Base-by-base conservation (phyloP, 2,113 vertebrate species). In the Corydoras maculifer region DNA sequence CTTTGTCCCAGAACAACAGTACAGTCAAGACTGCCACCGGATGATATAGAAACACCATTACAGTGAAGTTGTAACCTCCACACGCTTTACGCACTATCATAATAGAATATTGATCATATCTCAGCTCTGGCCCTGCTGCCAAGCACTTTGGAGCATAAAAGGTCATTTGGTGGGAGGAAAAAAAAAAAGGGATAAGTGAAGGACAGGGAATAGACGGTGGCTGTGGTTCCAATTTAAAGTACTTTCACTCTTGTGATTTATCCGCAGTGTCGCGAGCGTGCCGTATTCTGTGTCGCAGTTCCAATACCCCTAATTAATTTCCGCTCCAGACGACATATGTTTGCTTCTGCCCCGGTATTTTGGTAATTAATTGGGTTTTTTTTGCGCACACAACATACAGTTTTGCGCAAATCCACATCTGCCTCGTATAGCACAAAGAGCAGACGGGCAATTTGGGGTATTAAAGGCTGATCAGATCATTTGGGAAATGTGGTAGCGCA, bases 21-120 rank as follows among this genome's bases (percentile, higher is more conserved):
- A 59, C 68, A 68, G 65, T 62, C 72, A 61, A 79, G 82, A 85
- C 85, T 87, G 86, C 85, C 86, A 88, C 77, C 69, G 86, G 84
- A 90, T 90, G 87, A 91, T 90, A 90, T 89, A 90, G 84, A 80
- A 84, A 89, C 86, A 86, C 88, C 87, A 90, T 91, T 91, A 91
- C 84, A 82, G 86, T 82, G 54, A 83, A 88, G 90, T 89, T 90
- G 90, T 90, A 91, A 91, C 85, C 86, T 87, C 87, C 87, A 87
- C 85, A 86, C 86, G 86, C 87, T 90, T 87, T 83, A 87, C 87
- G 82, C 87, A 88, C 87, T 89, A 90, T 90, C 89, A 31, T 95
- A 96, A 96, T 95, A 92, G 87, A 93, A 93, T 98, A 97, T 96
- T 95, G 94, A 98, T 97, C 94, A 90, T 89, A 88, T 87, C 86